Conservation (phyloP, 2,888 invertebrate species). For the Julus scandinavius region DNA sequence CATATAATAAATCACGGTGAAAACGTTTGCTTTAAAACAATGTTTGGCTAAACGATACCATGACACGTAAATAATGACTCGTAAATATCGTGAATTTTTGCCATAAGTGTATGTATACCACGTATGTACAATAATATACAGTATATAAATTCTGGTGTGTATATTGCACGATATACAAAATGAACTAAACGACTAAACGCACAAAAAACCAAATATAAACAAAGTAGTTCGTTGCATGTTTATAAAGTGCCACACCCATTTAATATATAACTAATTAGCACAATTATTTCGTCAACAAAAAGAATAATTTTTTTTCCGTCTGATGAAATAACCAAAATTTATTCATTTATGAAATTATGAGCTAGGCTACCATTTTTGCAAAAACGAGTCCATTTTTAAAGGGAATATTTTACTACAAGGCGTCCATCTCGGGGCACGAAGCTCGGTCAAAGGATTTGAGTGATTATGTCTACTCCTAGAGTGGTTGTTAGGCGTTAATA, state of each 20-base stretch:
- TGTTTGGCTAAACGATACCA: not conserved
- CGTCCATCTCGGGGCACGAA: too few relatives aligned
- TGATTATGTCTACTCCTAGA: too few relatives aligned
- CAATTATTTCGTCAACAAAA: conserved; percentile 2
- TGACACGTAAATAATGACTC: not conserved
- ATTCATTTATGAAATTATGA: not conserved
- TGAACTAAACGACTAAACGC: not conserved
- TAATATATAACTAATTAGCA: conserved; percentile 6
- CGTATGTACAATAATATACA: too few relatives aligned
- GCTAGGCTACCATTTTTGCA: too few relatives aligned
- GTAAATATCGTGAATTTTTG: not conserved
- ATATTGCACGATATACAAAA: not conserved
- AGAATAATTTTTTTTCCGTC: not conserved
- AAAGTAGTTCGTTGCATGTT: conserved; percentile 1
- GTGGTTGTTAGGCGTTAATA: too few relatives aligned
- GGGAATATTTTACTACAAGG: not conserved
- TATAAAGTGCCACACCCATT: conserved; percentile 29
- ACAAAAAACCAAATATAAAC: conserved; percentile 2
- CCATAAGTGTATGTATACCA: not conserved
- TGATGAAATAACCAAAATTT: not conserved
- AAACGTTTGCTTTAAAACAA: not conserved
- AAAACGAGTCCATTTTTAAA: not conserved
- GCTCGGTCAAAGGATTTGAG: too few relatives aligned
- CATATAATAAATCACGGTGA: not conserved
- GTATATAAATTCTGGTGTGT: too few relatives aligned